Evolutionary conservation across 2,797 vertebrate genomes (phyloP).

Genomic region (Anableps anableps): DNA sequence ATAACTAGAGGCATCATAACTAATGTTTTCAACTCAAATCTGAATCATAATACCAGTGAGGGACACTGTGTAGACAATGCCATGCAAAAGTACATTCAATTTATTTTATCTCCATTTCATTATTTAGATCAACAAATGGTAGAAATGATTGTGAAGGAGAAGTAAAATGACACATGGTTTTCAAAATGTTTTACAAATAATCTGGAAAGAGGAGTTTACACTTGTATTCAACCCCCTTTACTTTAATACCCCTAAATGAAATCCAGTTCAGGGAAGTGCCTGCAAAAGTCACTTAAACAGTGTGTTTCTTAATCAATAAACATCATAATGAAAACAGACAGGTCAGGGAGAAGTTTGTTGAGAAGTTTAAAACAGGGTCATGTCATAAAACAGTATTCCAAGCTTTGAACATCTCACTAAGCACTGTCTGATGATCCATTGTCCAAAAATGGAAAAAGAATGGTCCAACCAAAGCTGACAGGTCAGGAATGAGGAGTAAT

Average conservation of each 20-base stretch:
- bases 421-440: conserved; percentile 31
- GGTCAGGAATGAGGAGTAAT: background rate
- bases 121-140: background rate
- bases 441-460: conserved; percentile 50
- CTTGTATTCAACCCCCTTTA: background rate
- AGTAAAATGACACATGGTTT: background rate
- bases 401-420: conserved; percentile 15
- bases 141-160: background rate
- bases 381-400: background rate
- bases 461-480: background rate
- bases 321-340: background rate
- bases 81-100: background rate
- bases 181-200: background rate
- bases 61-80: conserved; percentile 19
- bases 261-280: background rate
- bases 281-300: background rate
- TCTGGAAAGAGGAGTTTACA: background rate
- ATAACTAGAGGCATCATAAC: conserved; percentile 53
- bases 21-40: conserved; percentile 35
- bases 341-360: background rate
- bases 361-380: background rate
- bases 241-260: background rate
- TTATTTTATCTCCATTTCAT: background rate
- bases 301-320: background rate
- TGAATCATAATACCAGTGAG: conserved; percentile 34